These are phyloP conservation scores for Sminthurides bifidus DNA, from an alignment of 1,140 invertebrate genomes.

Conservation along the genomic window DNA sequence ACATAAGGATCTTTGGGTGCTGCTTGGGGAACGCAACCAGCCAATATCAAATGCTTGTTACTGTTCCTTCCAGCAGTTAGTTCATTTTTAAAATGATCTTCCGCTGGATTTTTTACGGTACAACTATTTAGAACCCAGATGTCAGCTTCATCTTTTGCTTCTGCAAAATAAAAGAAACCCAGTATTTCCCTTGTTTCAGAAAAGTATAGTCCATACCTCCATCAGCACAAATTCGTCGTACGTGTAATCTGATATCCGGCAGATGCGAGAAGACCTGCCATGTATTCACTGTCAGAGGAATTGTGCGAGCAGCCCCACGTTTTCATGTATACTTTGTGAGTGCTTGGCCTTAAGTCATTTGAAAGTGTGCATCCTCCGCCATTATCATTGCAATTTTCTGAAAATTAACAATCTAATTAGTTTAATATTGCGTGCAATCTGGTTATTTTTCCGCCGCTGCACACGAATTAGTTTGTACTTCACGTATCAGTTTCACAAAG, in stretches of 20 bases:
- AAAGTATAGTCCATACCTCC: neutral
- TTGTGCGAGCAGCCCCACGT: slow-evolving; percentile 98
- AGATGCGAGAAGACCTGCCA: slow-evolving; percentile 81
- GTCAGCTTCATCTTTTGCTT: slow-evolving; percentile 70
- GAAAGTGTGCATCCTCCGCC: slow-evolving; percentile 13
- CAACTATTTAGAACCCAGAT: slow-evolving; percentile 95
- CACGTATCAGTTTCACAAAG: no score
- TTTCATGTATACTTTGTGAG: slow-evolving; percentile 81
- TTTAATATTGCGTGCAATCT: no score
- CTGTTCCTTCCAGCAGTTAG: slow-evolving; percentile 61
- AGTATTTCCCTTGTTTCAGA: neutral
- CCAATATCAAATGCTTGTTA: slow-evolving; percentile 79
- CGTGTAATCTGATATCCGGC: slow-evolving; percentile 74
- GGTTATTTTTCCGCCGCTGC: no score
- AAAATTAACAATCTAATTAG: neutral
- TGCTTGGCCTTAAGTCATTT: slow-evolving; percentile 64
- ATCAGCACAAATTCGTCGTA: slow-evolving; percentile 25
- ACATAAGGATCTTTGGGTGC: slow-evolving; percentile 48
- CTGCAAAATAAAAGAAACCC: slow-evolving; percentile 31
- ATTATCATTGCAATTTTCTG: slow-evolving; percentile 9
- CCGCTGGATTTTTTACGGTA: slow-evolving; percentile 92
- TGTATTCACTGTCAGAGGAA: slow-evolving; percentile 90
- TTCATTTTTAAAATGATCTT: slow-evolving; percentile 92
- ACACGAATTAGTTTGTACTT: no score
- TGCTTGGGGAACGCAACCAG: slow-evolving; percentile 92